Conservation (phyloP, 2,797 vertebrate species). For the Galaxias olidus region DNA sequence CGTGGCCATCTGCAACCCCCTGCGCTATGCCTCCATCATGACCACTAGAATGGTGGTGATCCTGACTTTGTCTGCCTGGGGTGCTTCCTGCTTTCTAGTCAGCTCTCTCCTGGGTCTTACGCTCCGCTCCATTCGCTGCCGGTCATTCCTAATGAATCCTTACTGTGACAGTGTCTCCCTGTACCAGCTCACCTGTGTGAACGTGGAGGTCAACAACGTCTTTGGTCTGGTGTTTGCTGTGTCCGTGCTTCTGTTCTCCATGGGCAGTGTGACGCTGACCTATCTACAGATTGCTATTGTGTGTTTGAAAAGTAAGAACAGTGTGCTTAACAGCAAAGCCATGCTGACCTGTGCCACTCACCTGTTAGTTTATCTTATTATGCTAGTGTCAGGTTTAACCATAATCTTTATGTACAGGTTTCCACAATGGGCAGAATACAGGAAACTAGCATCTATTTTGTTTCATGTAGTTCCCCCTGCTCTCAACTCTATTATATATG, state of each 20-base stretch:
- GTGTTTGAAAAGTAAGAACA: slow-evolving; percentile 57
- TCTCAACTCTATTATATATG: slow-evolving; percentile 50
- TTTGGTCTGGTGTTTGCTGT: slow-evolving; percentile 70
- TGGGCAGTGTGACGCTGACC: slow-evolving; percentile 59
- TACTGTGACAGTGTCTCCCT: slow-evolving; percentile 83
- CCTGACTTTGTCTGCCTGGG: slow-evolving; percentile 51
- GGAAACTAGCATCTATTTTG: slow-evolving; percentile 42
- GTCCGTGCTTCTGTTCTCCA: slow-evolving; percentile 55
- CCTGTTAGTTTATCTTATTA: slow-evolving; percentile 59
- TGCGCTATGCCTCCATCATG: slow-evolving; percentile 71
- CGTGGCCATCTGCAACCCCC: slow-evolving; percentile 78
- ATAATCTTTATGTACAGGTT: slow-evolving; percentile 42
- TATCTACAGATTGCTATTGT: slow-evolving; percentile 64
- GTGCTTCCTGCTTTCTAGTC: slow-evolving; percentile 55
- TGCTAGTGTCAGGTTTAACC: slow-evolving; percentile 27
- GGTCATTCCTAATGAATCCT: slow-evolving; percentile 65
- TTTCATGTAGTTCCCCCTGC: slow-evolving; percentile 35
- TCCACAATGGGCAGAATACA: slow-evolving; percentile 27
- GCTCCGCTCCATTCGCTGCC: slow-evolving; percentile 72
- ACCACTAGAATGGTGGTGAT: slow-evolving; percentile 63
- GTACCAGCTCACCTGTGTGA: slow-evolving; percentile 78
- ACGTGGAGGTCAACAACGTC: slow-evolving; percentile 69
- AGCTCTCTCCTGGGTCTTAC: slow-evolving; percentile 64
- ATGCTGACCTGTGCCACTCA: slow-evolving; percentile 70
- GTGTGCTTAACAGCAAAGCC: slow-evolving; percentile 46